Evolutionary conservation across 2,797 vertebrate species (phyloP), one percentile per base, ranked within the genome.

Genomic region (Molossus alvarezi): DNA sequence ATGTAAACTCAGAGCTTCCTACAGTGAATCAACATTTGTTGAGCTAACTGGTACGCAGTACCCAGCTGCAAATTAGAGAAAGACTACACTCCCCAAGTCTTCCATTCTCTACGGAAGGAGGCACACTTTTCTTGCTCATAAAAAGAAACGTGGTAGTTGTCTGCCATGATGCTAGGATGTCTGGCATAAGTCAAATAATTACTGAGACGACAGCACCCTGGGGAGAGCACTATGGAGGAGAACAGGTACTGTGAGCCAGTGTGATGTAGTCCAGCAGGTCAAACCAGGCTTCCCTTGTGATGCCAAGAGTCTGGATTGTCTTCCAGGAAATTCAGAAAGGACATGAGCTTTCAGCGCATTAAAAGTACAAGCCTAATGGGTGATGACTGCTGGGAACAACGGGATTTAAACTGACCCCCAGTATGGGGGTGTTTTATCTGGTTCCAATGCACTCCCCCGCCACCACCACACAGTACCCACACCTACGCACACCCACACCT

Each of bases 61-160:
- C 81, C 76, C 65, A 89, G 62, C 33, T 91, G 23, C 15, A 95
- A 83, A 88, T 73, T 53, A 88, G 45, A 91, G 64, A 73, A 60
- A 85, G 33, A 25, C 45, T 14, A 58, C 20, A 51, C 51, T 67
- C 80, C n/a, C 57, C 41, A 53, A 51, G 77, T 37, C 88, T 27
- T 14, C 33, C 14, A 3, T 77, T 86, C 75, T 5, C 82, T 76
- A 3, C 48, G 57, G 27, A 10, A 1, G 8, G 14, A 41, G 37
- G 25, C n/a, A 53, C 1, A 1, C 21, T 23, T 69, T 86, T 58
- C 76, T 84, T 72, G 37, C 23, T 79, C 27, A 37, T 77, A 62
- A 60, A 77, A 83, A 76, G 33, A 86, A 88, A 51, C 12, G 10
- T 3, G 23, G 41, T 9, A 1, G 6, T 41, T 76, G 8, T 72